Evolutionary conservation across 2,797 vertebrate species (phyloP).

Genomic region (Pantherophis alleghaniensis): DNA sequence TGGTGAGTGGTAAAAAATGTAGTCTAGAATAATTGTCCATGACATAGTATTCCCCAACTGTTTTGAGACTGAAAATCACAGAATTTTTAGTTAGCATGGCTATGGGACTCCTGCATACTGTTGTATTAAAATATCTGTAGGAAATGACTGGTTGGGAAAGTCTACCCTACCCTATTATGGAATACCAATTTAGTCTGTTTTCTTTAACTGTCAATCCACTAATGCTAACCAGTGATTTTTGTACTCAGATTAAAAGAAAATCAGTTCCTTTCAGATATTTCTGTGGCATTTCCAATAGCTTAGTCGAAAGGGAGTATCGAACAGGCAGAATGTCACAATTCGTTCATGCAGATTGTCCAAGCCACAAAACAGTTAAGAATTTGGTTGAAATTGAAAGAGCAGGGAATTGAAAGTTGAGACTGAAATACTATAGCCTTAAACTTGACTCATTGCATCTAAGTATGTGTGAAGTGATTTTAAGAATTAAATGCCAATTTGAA

Average conservation of each 20-base stretch:
- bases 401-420: constrained; percentile 50
- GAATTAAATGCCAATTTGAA: constrained; percentile 40
- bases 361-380: constrained; percentile 31
- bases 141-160: not conserved
- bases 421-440: constrained; percentile 33
- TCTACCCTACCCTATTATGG: not conserved
- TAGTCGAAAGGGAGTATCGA: not conserved
- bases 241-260: not conserved
- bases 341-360: not conserved
- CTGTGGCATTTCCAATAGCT: not conserved
- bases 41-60: not conserved
- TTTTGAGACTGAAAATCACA: not conserved
- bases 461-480: constrained; percentile 39
- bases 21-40: not conserved
- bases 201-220: not conserved
- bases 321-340: constrained; percentile 9
- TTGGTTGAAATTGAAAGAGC: constrained; percentile 34
- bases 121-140: not conserved
- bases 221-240: not conserved
- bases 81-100: not conserved
- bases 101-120: not conserved
- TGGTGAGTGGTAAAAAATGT: not conserved
- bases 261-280: not conserved
- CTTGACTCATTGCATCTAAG: constrained; percentile 34
- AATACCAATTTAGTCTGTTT: not conserved